phyloP scores from a whole-genome alignment of 2,113 vertebrate genomes.

The Carollia perspicillata region DNA sequence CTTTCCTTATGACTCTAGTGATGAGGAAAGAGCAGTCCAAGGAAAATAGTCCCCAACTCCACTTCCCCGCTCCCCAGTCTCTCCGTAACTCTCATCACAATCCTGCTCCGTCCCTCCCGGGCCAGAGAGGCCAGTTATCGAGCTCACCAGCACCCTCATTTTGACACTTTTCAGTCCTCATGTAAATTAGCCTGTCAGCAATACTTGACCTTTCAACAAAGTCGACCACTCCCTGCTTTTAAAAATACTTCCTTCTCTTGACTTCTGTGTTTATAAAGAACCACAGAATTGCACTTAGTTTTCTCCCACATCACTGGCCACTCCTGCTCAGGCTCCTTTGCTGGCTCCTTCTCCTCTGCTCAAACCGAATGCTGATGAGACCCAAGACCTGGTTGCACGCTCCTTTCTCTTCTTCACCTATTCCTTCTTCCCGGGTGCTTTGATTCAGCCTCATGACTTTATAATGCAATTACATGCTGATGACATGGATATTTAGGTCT shows the following conservation, averaged over 20 bases:
- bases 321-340: background rate
- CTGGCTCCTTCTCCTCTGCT: background rate
- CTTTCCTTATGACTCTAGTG: background rate
- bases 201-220: background rate
- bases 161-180: background rate
- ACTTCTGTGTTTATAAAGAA: constrained; percentile 2
- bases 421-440: background rate
- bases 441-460: background rate
- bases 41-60: background rate
- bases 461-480: background rate
- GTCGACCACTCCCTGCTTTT: background rate
- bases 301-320: background rate
- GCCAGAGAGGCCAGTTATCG: background rate
- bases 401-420: background rate
- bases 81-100: background rate
- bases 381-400: background rate
- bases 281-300: background rate
- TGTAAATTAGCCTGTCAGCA: background rate
- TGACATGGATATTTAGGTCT: background rate
- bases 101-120: background rate
- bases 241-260: constrained; percentile 5
- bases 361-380: background rate
- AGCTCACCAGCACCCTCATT: background rate
- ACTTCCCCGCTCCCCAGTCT: background rate
- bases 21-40: background rate